Conservation (phyloP, 2,113 vertebrate species). For the Dipodomys ordii region DNA sequence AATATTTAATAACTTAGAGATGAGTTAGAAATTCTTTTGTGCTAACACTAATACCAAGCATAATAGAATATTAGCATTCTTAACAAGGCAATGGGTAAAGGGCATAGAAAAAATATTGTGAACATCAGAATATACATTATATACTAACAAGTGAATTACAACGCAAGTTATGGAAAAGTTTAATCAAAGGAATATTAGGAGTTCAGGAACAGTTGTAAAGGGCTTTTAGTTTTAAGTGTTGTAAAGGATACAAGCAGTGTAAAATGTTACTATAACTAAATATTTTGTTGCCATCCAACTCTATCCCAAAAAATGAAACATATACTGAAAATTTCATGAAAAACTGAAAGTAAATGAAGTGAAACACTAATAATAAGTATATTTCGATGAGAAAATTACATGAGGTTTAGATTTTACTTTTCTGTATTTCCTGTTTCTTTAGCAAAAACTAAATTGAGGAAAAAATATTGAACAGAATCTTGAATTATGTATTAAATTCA, state of each 20-base stretch:
- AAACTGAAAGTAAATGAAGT: slow-evolving; percentile 50
- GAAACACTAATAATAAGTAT: slow-evolving; percentile 32
- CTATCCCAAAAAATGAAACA: slow-evolving; percentile 6
- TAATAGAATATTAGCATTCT: neutral
- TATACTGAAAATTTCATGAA: slow-evolving; percentile 35
- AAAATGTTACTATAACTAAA: neutral
- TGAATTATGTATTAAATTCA: slow-evolving; percentile 35
- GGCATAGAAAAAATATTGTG: neutral
- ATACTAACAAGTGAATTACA: neutral
- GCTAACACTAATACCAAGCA: slow-evolving; percentile 42
- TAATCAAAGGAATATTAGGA: slow-evolving; percentile 2
- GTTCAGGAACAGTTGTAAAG: slow-evolving; percentile 35
- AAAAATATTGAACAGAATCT: neutral
- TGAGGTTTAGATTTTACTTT: slow-evolving; percentile 24
- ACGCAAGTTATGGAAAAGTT: slow-evolving; percentile 21
- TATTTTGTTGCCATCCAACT: neutral
- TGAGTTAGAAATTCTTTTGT: slow-evolving; percentile 44
- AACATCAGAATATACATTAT: slow-evolving; percentile 19
- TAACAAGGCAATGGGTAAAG: neutral
- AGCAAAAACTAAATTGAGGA: neutral
- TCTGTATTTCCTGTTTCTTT: slow-evolving; percentile 40
- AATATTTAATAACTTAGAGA: slow-evolving; percentile 6
- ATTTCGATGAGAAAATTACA: slow-evolving; percentile 19
- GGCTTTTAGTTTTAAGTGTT: neutral
- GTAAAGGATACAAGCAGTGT: neutral